Evolutionary conservation across 2,797 vertebrate species (phyloP), one percentile per base, ranked within the genome.

Genomic region (Apodemus agrarius): DNA sequence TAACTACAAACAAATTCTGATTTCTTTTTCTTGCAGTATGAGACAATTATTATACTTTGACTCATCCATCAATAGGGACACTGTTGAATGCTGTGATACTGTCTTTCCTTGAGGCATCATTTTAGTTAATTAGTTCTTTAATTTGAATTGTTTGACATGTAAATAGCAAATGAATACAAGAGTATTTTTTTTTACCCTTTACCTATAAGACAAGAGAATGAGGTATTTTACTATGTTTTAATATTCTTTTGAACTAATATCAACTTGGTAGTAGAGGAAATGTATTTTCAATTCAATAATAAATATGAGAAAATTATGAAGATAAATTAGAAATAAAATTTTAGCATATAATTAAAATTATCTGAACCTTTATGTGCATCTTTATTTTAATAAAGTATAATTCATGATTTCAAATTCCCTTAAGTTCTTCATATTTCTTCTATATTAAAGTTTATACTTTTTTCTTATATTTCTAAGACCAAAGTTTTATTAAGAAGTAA

Each of bases 241-340:
- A 75, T 69, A 4, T 63, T 61, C 26, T 94, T 96, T 87, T 80
- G n/a, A 29, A 54, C 40, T 90, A 14, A 34, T 96, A 94, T 40
- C 85, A 89, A 82, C 87, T 90, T 96, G 88, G 65, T 43, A 49
- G 78, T 95, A 93, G 90, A 95, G 31, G 92, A 89, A 82, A 90
- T 78, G 31, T 63, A 78, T 80, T 59, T 97, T 89, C 61, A 93
- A 19, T 91, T 94, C 97, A 91, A 94, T n/a, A 96, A 9, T 97
- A 91, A 96, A 94, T 93, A 85, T 81, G 88, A 88, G 63, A 76
- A 89, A 90, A 59, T 43, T 84, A 88, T 89, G 69, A 97, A 88
- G 81, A 96, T 52, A 91, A 96, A 95, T 94, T 96, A 22, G 54
- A 96, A 94, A 37, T 84, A 88, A 72, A 74, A 79, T 90, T 94